Base-by-base conservation (phyloP, 2,113 vertebrate species). In the Etia nguti region DNA sequence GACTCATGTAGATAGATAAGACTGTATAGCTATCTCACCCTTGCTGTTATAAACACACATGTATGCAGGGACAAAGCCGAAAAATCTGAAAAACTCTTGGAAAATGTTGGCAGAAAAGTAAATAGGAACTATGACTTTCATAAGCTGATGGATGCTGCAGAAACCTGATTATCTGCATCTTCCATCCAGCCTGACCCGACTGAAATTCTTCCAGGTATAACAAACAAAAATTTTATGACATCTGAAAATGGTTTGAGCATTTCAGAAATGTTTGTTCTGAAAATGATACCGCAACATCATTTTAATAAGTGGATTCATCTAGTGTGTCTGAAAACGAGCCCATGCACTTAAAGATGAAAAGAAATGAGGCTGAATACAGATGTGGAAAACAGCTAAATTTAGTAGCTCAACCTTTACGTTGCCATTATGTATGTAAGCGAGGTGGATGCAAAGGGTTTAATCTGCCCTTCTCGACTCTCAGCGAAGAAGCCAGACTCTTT, bases 401-500 rank as follows among this genome's bases (percentile, higher is more conserved):
- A 31, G 43, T 6, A 20, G 24, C 9, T 48, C 43, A 29, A 8
- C 6, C 70, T 20, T 20, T 48, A 12, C 6, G 24, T 77, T 6
- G 6, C 4, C 48, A 0, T 48, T 11, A 20, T 75, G 41, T 29
- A 4, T 3, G 15, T 5, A 0, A 48, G 10, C 2, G n/a, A 57
- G 38, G 13, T 41, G 57, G 34, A 59, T 18, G 43, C 26, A 59
- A 52, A 34, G 46, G 29, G 38, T 22, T 73, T 68, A 11, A 15
- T 16, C 34, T n/a, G 18, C 41, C 46, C 13, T 24, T 0, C 36
- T 50, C 6, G 9, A 50, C 70, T 73, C 41, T 26, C 68, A 29
- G 24, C 16, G 41, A 62, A 8, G 24, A 4, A 11, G 73, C 84
- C 90, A 75, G 52, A 50, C 87, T 81, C 87, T 22, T 73, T 50